Conservation (phyloP, 2,888 invertebrate species). For the Octodonta nipae region DNA sequence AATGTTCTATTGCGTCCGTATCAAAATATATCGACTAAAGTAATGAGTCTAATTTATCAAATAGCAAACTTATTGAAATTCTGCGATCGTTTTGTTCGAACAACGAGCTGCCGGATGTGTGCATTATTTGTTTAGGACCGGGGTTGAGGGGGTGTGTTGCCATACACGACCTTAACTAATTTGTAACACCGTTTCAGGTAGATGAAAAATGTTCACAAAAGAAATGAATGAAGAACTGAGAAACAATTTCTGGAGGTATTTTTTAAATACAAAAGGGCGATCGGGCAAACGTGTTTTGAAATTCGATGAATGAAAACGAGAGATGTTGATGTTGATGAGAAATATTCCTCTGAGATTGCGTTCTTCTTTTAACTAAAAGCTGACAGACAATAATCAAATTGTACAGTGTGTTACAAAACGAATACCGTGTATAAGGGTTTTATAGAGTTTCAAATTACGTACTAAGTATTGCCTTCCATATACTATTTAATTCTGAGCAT, state of each 20-base stretch:
- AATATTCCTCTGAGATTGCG: too few species aligned
- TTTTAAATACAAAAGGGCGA: background rate
- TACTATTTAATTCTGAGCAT: too few species aligned
- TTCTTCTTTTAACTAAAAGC: too few species aligned
- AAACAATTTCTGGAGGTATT: slow-evolving; percentile 1
- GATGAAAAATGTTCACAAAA: slow-evolving; percentile 23
- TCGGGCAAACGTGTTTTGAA: background rate
- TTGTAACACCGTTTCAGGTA: slow-evolving; percentile 33
- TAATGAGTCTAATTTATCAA: slow-evolving; percentile 21
- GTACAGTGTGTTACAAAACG: too few species aligned
- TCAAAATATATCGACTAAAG: slow-evolving; percentile 1
- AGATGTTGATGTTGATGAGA: too few species aligned
- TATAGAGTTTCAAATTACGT: too few species aligned
- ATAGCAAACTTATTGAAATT: slow-evolving; percentile 22
- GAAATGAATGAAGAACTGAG: slow-evolving; percentile 26
- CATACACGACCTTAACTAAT: slow-evolving; percentile 26
- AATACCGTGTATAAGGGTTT: too few species aligned
- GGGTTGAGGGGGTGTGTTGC: slow-evolving; percentile 23
- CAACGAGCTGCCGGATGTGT: slow-evolving; percentile 25
- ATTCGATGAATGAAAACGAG: slow-evolving; percentile 3
- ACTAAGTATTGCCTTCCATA: too few species aligned
- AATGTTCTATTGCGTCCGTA: background rate
- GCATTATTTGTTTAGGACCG: slow-evolving; percentile 31
- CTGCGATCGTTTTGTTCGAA: slow-evolving; percentile 13
- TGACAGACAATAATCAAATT: too few species aligned